Conservation (phyloP, 2,113 vertebrate genomes). For the Terrapene triunguis region DNA sequence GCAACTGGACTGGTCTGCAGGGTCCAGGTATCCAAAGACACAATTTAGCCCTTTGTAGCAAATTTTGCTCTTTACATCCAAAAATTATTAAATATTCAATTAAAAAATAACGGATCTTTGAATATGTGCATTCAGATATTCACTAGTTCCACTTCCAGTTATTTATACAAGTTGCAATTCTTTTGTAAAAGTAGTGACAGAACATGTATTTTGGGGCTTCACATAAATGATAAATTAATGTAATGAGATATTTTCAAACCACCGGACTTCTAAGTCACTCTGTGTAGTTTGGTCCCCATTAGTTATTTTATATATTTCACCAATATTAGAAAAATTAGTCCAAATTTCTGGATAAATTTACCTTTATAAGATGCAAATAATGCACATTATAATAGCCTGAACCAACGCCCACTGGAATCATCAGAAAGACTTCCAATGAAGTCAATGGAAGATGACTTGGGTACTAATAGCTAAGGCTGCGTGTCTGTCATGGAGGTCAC, state of each 20-base stretch:
- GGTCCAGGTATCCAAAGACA: background rate
- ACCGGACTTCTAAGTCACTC: slow-evolving; percentile 69
- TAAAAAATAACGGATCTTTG: slow-evolving; percentile 53
- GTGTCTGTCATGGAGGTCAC: no score
- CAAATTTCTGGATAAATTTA: slow-evolving; percentile 64
- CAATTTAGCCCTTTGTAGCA: background rate
- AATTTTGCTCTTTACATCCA: slow-evolving; percentile 22
- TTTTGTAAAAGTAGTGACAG: slow-evolving; percentile 39
- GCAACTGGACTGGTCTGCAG: background rate
- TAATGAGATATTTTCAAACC: slow-evolving; percentile 64
- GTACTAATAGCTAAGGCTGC: slow-evolving; percentile 18
- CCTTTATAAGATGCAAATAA: slow-evolving; percentile 72
- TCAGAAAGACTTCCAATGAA: slow-evolving; percentile 70
- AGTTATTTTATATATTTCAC: slow-evolving; percentile 68
- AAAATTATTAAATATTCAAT: slow-evolving; percentile 36
- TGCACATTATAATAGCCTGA: slow-evolving; percentile 56
- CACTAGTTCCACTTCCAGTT: background rate
- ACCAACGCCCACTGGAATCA: slow-evolving; percentile 71
- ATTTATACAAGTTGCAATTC: slow-evolving; percentile 62
- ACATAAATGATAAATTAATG: slow-evolving; percentile 61
- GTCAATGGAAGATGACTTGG: slow-evolving; percentile 74
- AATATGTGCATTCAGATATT: slow-evolving; percentile 44
- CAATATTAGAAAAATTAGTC: slow-evolving; percentile 72
- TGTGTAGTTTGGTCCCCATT: slow-evolving; percentile 52
- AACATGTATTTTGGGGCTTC: slow-evolving; percentile 63